These are phyloP conservation scores for Apostichopus parvimensis DNA, from an alignment of 35 echinoderm and acorn worm species.

Conservation along the genomic window DNA sequence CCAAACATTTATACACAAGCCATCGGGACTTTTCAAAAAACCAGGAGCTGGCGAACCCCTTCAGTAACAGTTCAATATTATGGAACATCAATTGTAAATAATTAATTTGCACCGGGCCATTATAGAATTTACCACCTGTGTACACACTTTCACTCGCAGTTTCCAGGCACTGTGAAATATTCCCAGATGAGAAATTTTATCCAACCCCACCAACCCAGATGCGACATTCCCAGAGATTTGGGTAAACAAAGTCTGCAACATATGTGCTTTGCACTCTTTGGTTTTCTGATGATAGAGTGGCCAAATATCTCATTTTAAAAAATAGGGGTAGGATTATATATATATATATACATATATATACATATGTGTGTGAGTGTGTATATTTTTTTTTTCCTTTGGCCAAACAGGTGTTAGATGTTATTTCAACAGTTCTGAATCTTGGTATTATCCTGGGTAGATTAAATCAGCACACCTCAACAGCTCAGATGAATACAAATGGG, in stretches of 20 bases:
- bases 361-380: background rate
- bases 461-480: too few species aligned
- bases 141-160: constrained; percentile 2
- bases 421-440: background rate
- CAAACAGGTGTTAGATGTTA: constrained; percentile 22
- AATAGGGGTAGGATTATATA: background rate
- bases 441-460: too few species aligned
- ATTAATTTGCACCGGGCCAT: too few species aligned
- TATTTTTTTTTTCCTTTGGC: background rate
- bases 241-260: background rate
- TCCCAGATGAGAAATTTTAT: too few species aligned
- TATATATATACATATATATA: background rate
- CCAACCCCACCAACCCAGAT: background rate
- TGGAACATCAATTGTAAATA: too few species aligned
- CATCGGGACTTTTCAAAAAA: too few species aligned
- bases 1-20: too few species aligned
- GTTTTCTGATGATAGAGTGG: background rate
- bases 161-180: background rate
- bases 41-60: too few species aligned
- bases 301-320: too few species aligned
- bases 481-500: background rate
- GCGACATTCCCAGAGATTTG: background rate
- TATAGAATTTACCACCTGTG: background rate
- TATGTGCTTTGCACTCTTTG: background rate
- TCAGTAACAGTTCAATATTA: too few species aligned